Evolutionary conservation across 1,140 invertebrate species (phyloP), one percentile per base, ranked within the genome.

Genomic region (Ips typographus): DNA sequence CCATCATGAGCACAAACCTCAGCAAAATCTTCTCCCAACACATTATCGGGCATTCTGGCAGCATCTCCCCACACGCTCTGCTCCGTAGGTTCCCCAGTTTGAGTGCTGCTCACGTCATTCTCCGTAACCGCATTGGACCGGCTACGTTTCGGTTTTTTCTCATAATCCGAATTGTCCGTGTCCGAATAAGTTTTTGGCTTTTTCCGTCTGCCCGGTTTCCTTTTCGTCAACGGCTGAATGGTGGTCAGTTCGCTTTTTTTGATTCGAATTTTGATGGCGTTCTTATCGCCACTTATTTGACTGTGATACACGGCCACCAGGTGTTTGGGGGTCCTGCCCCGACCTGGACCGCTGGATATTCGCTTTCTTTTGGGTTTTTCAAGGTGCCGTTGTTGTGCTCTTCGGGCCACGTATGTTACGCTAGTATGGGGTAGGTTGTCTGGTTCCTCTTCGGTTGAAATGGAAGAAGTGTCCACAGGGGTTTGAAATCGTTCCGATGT

Each of bases 21-120:
- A 73, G 87, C 80, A 77, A 93, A 75, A 94, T 90, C 78, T 89
- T 84, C 49, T 83, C 80, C 80, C 62, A 93, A 85, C 70, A 92
- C 80, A 72, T 86, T 82, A 76, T 85, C 82, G 39, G 91, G 90
- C 71, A 92, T 75, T 61, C 71, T 79, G 40, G 49, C 44, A 5
- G 72, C 51, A 58, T 81, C 73, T 3, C 83, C 88, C 88, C 88
- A 89, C 2, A 73, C 74, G 76, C 83, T 84, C 74, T 87, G 86
- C 62, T 84, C 83, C 37, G 78, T 66, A 36, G 82, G 80, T 73
- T 84, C 82, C 36, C 65, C 70, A 55, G 77, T 77, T 71, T 80
- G 76, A 4, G 76, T 74, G 66, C 77, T 78, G 37, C 73, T 77
- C 43, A 74, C 76, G 52, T 72, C 68, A 61, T 72, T 73, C 36